Conservation (phyloP, 2,888 invertebrate species). For the Diogma glabrata region DNA sequence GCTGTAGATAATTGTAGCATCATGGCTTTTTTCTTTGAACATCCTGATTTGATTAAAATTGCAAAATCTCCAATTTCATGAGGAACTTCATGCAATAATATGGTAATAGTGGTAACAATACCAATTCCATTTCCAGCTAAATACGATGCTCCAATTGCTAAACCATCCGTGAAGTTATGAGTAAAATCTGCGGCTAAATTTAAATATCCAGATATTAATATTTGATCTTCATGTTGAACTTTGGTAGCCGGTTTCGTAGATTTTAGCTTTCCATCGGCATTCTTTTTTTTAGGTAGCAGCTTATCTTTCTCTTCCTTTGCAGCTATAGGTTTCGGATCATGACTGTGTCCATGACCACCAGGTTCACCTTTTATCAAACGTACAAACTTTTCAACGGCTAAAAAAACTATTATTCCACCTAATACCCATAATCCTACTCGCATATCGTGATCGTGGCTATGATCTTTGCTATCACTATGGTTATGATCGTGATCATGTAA, state of each 20-base stretch:
- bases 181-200: constrained; percentile 97
- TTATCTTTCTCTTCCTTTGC: constrained; percentile 23
- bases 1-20: constrained; percentile 88
- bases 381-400: constrained; percentile 87
- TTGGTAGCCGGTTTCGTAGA: constrained; percentile 33
- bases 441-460: constrained; percentile 62
- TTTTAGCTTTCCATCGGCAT: constrained; percentile 34
- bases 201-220: constrained; percentile 79
- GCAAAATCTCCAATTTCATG: constrained; percentile 99
- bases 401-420: constrained; percentile 82
- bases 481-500: constrained; percentile 27
- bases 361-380: constrained; percentile 74
- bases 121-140: constrained; percentile 82
- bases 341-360: constrained; percentile 68
- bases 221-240: constrained; percentile 39
- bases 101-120: constrained; percentile 86
- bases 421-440: constrained; percentile 91
- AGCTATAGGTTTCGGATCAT: constrained; percentile 33
- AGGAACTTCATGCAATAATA: constrained; percentile 95
- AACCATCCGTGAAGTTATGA: constrained; percentile 98
- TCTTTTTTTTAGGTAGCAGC: constrained; percentile 24
- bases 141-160: constrained; percentile 97
- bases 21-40: constrained; percentile 89
- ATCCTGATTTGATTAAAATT: constrained; percentile 94
- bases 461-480: constrained; percentile 38